A percentile compares a stretch with the other conserved stretches of the same genome.
Evolutionary conservation across 1,140 invertebrate species (phyloP).

Genomic region (Drosophila mauritiana): DNA sequence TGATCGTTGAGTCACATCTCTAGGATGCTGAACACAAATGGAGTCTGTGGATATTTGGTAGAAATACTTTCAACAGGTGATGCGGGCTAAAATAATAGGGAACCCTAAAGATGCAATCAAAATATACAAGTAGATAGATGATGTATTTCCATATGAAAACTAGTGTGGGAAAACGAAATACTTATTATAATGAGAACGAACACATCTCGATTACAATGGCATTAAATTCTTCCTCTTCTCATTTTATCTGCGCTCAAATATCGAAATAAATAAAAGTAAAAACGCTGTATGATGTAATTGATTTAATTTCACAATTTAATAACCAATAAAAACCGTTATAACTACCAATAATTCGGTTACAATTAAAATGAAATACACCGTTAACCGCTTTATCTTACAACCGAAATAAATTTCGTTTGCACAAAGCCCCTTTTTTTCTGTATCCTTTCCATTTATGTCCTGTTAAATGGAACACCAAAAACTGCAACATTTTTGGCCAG

Average conservation of each 20-base stretch:
- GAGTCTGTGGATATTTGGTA: not conserved
- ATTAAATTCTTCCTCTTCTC: too few species aligned
- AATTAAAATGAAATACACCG: slow-evolving; percentile 8
- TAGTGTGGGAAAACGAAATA: too few species aligned
- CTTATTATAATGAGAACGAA: too few species aligned
- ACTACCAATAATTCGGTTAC: slow-evolving; percentile 29
- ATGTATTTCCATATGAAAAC: not conserved
- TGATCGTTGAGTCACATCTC: slow-evolving; percentile 37
- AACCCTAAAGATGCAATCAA: not conserved
- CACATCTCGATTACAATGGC: too few species aligned
- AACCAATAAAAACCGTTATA: slow-evolving; percentile 20
- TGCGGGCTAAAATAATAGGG: slow-evolving; percentile 9
- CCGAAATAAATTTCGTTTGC: slow-evolving; percentile 24
- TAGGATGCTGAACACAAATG: not conserved
- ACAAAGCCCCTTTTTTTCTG: slow-evolving; percentile 23
- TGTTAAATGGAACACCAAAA: slow-evolving; percentile 53
- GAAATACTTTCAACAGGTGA: slow-evolving; percentile 25
- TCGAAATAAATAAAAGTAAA: not conserved
- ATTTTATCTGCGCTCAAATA: not conserved
- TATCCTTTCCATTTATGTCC: slow-evolving; percentile 36
- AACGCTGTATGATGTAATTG: not conserved
- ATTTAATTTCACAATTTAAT: slow-evolving; percentile 21
- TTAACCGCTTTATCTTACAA: slow-evolving; percentile 16
- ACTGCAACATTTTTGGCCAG: slow-evolving; percentile 14
- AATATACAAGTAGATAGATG: not conserved